A percentile compares a stretch with the other conserved stretches of the same genome.
These are phyloP conservation scores for Noctua fimbriata DNA, from an alignment of 2,888 invertebrate species.

Conservation along the genomic window DNA sequence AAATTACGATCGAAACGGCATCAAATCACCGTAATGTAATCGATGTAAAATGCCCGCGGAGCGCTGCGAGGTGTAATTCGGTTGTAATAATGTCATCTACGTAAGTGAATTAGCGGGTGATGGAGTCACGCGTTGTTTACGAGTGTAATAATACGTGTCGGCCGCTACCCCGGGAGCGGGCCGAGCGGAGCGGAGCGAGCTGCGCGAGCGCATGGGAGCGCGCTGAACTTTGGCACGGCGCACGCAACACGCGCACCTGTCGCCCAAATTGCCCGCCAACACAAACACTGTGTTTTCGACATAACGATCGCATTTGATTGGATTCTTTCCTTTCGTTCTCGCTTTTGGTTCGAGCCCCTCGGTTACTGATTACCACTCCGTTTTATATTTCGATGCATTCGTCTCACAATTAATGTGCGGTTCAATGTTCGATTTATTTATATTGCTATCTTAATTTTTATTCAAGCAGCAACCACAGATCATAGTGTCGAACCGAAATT, in stretches of 20 bases:
- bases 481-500: no score
- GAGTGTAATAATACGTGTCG: conserved; percentile 72
- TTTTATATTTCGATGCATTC: neutral
- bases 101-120: conserved; percentile 79
- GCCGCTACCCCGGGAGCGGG: conserved; percentile 28
- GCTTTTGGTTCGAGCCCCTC: neutral
- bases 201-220: conserved; percentile 73
- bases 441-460: neutral
- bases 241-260: conserved; percentile 67
- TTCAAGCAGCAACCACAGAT: neutral
- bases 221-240: conserved; percentile 75
- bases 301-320: conserved; percentile 44
- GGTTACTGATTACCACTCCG: neutral
- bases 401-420: neutral
- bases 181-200: conserved; percentile 67
- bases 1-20: conserved; percentile 78
- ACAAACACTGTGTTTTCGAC: conserved; percentile 41
- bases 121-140: conserved; percentile 82
- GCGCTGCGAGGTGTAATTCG: conserved; percentile 74
- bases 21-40: conserved; percentile 75
- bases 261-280: conserved; percentile 39
- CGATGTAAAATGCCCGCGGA: conserved; percentile 67
- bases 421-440: neutral
- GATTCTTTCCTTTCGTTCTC: conserved; percentile 39
- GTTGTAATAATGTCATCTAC: conserved; percentile 80